Evolutionary conservation across 2,113 vertebrate species (phyloP).

Genomic region (Salvelinus namaycush): DNA sequence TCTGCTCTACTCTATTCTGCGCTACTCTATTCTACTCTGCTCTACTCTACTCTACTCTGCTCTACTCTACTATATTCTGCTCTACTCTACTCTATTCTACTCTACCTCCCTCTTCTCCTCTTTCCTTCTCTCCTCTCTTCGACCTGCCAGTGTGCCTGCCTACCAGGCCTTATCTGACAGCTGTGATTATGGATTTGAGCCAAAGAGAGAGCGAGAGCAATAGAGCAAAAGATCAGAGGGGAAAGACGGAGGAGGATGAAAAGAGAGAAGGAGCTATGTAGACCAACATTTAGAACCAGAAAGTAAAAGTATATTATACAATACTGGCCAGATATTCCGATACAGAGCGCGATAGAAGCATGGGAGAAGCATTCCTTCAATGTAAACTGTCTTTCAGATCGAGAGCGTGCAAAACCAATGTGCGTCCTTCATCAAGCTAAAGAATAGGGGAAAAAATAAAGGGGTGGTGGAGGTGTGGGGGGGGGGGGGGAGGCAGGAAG

Average conservation of each 20-base stretch:
- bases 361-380: slow-evolving; percentile 45
- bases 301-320: background rate
- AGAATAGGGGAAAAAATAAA: slow-evolving; percentile 67
- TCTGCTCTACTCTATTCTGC: too few relatives aligned
- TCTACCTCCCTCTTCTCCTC: too few relatives aligned
- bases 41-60: too few relatives aligned
- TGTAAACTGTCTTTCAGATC: slow-evolving; percentile 51
- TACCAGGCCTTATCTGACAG: slow-evolving; percentile 26
- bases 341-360: slow-evolving; percentile 21
- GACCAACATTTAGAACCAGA: slow-evolving; percentile 19
- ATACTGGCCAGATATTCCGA: background rate
- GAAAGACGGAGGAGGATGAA: slow-evolving; percentile 12
- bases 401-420: slow-evolving; percentile 53
- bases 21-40: too few relatives aligned
- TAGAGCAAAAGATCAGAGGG: slow-evolving; percentile 10
- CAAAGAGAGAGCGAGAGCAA: slow-evolving; percentile 13
- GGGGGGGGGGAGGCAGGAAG: slow-evolving; percentile 62
- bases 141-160: slow-evolving; percentile 22
- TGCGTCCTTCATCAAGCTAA: slow-evolving; percentile 62
- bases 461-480: slow-evolving; percentile 11
- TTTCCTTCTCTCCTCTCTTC: slow-evolving; percentile 10
- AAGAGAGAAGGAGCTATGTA: slow-evolving; percentile 10
- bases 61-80: too few relatives aligned
- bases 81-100: too few relatives aligned
- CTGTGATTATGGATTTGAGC: slow-evolving; percentile 24